Evolutionary conservation across 2,113 vertebrate genomes (phyloP).

Genomic region (Lathamus discolor): DNA sequence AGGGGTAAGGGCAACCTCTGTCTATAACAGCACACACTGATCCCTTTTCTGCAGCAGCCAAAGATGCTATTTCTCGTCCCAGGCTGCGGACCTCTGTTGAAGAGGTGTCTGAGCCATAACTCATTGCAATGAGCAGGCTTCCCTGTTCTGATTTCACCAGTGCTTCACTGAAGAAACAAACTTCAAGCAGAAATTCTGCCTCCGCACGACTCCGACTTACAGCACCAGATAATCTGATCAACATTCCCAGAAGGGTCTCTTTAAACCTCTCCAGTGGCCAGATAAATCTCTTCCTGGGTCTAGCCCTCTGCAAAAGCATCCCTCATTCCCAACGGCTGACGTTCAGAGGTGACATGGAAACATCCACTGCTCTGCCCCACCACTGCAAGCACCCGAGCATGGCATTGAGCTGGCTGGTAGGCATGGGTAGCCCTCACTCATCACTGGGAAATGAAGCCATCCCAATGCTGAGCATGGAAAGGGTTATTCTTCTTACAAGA

Average conservation of each 20-base stretch:
- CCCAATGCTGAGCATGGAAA: neutral
- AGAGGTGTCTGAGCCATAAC: neutral
- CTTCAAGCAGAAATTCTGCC: neutral
- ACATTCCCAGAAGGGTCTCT: neutral
- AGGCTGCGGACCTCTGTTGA: accelerated
- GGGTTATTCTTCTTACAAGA: neutral
- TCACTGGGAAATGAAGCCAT: neutral
- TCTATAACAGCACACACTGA: accelerated
- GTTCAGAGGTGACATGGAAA: neutral
- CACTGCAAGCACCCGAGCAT: accelerated
- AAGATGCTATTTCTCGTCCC: neutral
- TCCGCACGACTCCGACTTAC: accelerated
- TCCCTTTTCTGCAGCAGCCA: neutral
- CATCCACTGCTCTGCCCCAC: neutral
- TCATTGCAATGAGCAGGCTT: neutral
- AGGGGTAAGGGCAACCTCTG: neutral
- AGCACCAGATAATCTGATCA: neutral
- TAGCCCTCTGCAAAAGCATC: neutral
- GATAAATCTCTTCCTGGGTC: neutral
- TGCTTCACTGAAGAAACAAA: neutral
- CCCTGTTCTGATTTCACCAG: neutral
- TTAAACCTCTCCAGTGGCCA: neutral
- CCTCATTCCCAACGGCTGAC: accelerated
- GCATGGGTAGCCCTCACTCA: neutral
- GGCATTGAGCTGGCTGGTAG: neutral